Conservation (phyloP, 2,113 vertebrate species). For the Ranitomeya imitator region DNA sequence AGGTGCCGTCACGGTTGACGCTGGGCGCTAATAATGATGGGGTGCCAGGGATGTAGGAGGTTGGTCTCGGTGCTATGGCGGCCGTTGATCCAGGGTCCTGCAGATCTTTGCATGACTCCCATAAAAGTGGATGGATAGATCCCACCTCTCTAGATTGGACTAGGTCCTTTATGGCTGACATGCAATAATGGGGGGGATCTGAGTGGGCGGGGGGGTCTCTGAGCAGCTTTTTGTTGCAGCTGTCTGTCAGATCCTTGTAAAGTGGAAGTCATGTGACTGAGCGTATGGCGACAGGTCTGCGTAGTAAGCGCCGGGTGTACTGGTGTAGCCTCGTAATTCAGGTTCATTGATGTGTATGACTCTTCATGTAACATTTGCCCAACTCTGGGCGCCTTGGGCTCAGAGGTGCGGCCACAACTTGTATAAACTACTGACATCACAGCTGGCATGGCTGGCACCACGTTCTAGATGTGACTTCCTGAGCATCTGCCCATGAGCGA, state of each 20-base stretch:
- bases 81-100: too few species aligned
- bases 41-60: too few species aligned
- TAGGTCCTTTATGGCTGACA: too few species aligned
- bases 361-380: neutral
- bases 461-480: slow-evolving; percentile 2
- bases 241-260: neutral
- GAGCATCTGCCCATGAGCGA: neutral
- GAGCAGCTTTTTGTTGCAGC: neutral
- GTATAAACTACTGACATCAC: slow-evolving; percentile 2
- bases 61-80: too few species aligned
- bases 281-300: neutral
- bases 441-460: neutral
- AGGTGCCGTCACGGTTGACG: too few species aligned
- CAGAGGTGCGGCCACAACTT: neutral
- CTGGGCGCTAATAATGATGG: too few species aligned
- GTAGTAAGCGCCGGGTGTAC: slow-evolving; percentile 8
- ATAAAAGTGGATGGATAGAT: too few species aligned
- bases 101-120: too few species aligned
- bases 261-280: neutral
- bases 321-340: neutral
- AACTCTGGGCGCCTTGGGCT: neutral
- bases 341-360: slow-evolving; percentile 10
- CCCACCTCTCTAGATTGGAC: too few species aligned
- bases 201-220: neutral
- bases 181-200: neutral